Percentiles rank a stretch among this genome's conserved stretches.
Conservation (phyloP, 2,113 vertebrate species). For the Oreochromis spilurus region DNA sequence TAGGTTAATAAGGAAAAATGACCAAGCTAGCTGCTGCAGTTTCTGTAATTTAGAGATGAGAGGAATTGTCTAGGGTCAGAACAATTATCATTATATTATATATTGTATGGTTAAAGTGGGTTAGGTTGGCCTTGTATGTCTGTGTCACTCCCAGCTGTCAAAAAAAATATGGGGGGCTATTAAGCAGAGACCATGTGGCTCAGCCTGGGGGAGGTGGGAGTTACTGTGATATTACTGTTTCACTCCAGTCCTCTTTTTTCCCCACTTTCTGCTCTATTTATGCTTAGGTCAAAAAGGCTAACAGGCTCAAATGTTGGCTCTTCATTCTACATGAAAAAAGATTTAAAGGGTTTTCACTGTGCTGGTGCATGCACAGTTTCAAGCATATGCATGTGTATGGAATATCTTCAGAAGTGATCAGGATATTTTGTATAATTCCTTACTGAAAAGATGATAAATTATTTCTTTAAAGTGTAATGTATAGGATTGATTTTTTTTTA, state of each 20-base stretch:
- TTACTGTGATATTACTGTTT: not conserved
- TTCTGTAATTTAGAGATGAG: not conserved
- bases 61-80: not conserved
- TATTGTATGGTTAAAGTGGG: not conserved
- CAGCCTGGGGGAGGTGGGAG: not conserved
- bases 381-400: not conserved
- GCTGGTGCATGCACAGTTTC: not conserved
- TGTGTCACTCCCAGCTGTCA: not conserved
- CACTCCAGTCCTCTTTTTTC: not conserved
- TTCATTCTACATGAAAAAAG: not conserved
- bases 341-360: not conserved
- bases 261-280: not conserved
- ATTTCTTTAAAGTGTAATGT: not conserved
- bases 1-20: not conserved
- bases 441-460: not conserved
- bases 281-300: not conserved
- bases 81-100: not conserved
- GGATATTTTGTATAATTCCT: not conserved
- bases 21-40: not conserved
- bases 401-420: not conserved
- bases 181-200: not conserved
- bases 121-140: not conserved
- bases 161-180: not conserved
- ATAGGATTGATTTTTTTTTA: fast-evolving
- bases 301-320: not conserved